phyloP scores from a whole-genome alignment of 2,888 invertebrate genomes.

The Pterostichus niger region DNA sequence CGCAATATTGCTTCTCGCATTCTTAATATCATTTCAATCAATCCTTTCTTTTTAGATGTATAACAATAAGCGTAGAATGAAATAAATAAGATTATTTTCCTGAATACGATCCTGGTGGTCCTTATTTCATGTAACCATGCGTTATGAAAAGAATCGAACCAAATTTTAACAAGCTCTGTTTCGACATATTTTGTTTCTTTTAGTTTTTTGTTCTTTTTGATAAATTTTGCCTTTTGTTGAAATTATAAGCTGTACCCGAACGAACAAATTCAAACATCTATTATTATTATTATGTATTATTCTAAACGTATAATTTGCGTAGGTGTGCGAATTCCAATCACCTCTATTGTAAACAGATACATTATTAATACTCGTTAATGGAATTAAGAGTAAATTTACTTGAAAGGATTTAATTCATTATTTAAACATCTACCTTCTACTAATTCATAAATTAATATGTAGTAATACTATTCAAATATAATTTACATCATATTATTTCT shows the following conservation, averaged over 20 bases:
- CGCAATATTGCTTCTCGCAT: slow-evolving; percentile 1
- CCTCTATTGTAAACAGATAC: too few relatives aligned
- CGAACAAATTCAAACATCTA: neutral
- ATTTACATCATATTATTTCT: too few relatives aligned
- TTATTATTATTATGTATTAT: too few relatives aligned
- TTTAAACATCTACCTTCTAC: too few relatives aligned
- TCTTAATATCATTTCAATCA: slow-evolving; percentile 20
- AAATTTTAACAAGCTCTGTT: slow-evolving; percentile 49
- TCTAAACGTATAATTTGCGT: too few relatives aligned
- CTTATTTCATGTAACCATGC: slow-evolving; percentile 34
- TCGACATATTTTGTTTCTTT: slow-evolving; percentile 22
- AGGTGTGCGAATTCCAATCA: too few relatives aligned
- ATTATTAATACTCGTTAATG: too few relatives aligned
- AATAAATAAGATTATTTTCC: neutral
- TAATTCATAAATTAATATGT: too few relatives aligned
- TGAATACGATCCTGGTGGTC: slow-evolving; percentile 15
- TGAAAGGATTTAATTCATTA: too few relatives aligned
- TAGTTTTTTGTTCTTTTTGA: slow-evolving; percentile 24
- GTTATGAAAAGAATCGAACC: neutral
- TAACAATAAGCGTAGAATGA: neutral
- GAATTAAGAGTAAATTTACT: too few relatives aligned
- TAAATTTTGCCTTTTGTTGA: neutral
- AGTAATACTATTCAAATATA: too few relatives aligned
- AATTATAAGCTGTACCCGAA: slow-evolving; percentile 11
- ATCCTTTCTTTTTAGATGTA: neutral